These are phyloP conservation scores for Scyliorhinus canicula DNA, from an alignment of 2,797 vertebrate genomes.

Conservation along the genomic window DNA sequence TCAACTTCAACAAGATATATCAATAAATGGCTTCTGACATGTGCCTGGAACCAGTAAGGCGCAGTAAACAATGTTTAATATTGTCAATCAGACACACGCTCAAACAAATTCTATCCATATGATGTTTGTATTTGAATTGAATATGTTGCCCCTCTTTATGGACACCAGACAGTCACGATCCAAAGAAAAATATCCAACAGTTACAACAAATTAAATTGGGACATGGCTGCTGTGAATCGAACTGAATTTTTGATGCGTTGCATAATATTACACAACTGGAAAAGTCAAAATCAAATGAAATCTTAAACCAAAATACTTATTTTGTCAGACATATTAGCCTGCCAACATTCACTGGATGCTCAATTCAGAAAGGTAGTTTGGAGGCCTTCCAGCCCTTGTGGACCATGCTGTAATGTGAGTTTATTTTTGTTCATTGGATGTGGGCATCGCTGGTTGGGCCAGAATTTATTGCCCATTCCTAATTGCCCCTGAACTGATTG, in stretches of 20 bases:
- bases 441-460: too few species aligned
- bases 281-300: neutral
- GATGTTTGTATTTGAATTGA: neutral
- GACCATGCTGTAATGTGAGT: neutral
- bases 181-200: neutral
- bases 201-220: neutral
- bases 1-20: neutral
- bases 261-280: neutral
- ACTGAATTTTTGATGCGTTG: neutral
- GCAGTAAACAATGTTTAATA: neutral
- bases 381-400: neutral
- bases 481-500: too few species aligned
- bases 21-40: neutral
- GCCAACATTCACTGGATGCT: neutral
- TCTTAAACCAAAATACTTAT: neutral
- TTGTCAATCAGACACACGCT: neutral
- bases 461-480: too few species aligned
- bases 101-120: neutral
- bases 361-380: neutral
- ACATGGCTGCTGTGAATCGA: neutral
- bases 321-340: neutral
- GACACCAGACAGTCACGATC: neutral
- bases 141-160: neutral
- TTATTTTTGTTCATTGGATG: too few species aligned
- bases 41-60: neutral